Percentiles rank a stretch among this genome's conserved stretches.
Conservation (phyloP, 2,888 invertebrate genomes). For the Eugnorisma glareosa region DNA sequence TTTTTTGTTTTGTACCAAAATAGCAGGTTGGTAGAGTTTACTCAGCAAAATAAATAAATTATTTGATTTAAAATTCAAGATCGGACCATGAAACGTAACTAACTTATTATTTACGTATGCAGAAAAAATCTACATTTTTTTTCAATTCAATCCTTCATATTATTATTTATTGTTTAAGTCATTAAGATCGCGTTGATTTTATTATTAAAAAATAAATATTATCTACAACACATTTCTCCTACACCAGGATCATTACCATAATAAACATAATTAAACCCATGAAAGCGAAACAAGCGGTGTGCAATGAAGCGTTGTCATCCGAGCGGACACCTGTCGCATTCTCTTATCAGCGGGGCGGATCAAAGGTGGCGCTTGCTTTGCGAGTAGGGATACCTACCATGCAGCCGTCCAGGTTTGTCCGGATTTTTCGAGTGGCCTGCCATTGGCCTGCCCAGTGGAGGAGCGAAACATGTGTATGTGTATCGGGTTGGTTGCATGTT, state of each 20-base stretch:
- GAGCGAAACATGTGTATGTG: background rate
- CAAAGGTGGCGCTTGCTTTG: constrained; percentile 56
- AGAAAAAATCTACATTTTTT: background rate
- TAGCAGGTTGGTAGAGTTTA: too few relatives aligned
- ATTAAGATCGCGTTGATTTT: background rate
- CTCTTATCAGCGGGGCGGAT: constrained; percentile 55
- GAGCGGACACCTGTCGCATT: constrained; percentile 46
- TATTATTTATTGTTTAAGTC: background rate
- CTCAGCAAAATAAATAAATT: too few relatives aligned
- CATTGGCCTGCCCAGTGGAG: background rate
- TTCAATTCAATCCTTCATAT: background rate
- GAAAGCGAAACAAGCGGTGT: constrained; percentile 36
- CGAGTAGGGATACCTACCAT: constrained; percentile 3
- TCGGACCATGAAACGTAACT: background rate
- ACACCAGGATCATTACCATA: constrained; percentile 1
- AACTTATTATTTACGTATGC: background rate
- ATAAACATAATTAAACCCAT: constrained; percentile 43
- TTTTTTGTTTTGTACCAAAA: too few relatives aligned
- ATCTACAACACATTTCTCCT: background rate
- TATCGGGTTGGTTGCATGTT: background rate
- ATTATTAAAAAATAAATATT: background rate
- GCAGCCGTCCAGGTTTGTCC: background rate
- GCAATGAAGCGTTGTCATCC: constrained; percentile 44
- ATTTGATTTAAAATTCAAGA: background rate
- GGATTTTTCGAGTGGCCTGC: background rate